Conservation (phyloP, 1,140 invertebrate genomes). For the Gonatopus flavifemur region DNA sequence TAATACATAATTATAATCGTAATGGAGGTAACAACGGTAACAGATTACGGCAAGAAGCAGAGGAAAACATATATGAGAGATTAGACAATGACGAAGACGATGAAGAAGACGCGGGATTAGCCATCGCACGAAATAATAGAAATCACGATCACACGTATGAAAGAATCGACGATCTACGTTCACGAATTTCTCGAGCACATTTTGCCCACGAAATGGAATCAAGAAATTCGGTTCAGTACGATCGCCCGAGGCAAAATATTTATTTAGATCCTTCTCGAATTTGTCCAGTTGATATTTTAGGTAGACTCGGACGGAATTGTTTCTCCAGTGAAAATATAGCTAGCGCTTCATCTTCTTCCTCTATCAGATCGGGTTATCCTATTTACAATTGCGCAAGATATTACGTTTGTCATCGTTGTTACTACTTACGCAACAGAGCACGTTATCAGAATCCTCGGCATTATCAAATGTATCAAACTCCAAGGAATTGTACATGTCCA, state of each 20-base stretch:
- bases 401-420: slow-evolving; percentile 45
- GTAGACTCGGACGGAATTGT: slow-evolving; percentile 45
- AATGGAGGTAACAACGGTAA: slow-evolving; percentile 12
- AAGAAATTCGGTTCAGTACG: slow-evolving; percentile 35
- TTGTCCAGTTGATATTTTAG: slow-evolving; percentile 38
- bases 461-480: slow-evolving; percentile 51
- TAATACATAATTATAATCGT: slow-evolving; percentile 33
- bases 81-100: slow-evolving; percentile 46
- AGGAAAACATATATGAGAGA: slow-evolving; percentile 54
- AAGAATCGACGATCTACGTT: slow-evolving; percentile 40
- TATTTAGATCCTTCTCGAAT: slow-evolving; percentile 38
- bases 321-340: slow-evolving; percentile 53
- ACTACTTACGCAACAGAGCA: slow-evolving; percentile 40
- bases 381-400: slow-evolving; percentile 36
- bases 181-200: slow-evolving; percentile 25
- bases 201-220: slow-evolving; percentile 31
- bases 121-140: slow-evolving; percentile 17
- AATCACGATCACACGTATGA: slow-evolving; percentile 45
- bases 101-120: slow-evolving; percentile 16
- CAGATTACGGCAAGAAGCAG: slow-evolving; percentile 40
- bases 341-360: slow-evolving; percentile 38
- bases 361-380: slow-evolving; percentile 39
- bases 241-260: slow-evolving; percentile 37
- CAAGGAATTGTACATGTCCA: slow-evolving; percentile 44
- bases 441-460: slow-evolving; percentile 38